Evolutionary conservation across 2,113 vertebrate species (phyloP), one percentile per base, ranked within the genome.

Genomic region (Sminthopsis crassicaudata): DNA sequence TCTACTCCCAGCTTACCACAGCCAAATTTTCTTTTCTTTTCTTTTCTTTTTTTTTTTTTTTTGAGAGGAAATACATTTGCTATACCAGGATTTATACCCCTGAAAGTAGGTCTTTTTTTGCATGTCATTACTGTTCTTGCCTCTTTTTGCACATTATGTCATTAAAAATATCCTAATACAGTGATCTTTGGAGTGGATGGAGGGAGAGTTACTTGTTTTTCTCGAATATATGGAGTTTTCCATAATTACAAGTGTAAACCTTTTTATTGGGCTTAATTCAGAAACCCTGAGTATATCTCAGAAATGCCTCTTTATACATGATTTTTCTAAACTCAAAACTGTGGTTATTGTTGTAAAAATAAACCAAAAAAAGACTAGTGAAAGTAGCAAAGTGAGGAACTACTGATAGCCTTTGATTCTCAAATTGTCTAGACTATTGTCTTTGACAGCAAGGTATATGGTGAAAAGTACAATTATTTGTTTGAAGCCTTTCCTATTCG

Each of bases 401-500:
- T 55, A 46, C 46, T 27, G 46, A 92, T 94, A 94, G 91, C 91
- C n/a, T 90, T 95, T 27, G 46, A 42, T 1, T 96, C 92, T 89
- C 52, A 96, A 94, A 92, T 91, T 53, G 92, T 95, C 67, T 25
- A n/a, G 96, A 93, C 89, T 94, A 24, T 89, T 93, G 52, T n/a
- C 91, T 12, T 84, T 91, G 26, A 90, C 50, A 46, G 50, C 93
- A 95, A 92, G 93, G 57, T 90, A 91, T 95, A 90, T 67, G 93
- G 42, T 91, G 53, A 97, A 94, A 84, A 92, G 11, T 23, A 92
- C 54, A 90, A 90, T 91, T 96, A 92, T 93, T 96, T 93, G 90
- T 92, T 36, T 96, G 53, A 84, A 53, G 95, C 51, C 26, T 24
- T 95, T 95, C 24, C 25, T 42, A 46, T 76, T 1, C 30, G n/a